Percentiles rank a stretch among this genome's conserved stretches.
Conservation (phyloP, 2,113 vertebrate species). For the Rhegmatorhina hoffmannsi region DNA sequence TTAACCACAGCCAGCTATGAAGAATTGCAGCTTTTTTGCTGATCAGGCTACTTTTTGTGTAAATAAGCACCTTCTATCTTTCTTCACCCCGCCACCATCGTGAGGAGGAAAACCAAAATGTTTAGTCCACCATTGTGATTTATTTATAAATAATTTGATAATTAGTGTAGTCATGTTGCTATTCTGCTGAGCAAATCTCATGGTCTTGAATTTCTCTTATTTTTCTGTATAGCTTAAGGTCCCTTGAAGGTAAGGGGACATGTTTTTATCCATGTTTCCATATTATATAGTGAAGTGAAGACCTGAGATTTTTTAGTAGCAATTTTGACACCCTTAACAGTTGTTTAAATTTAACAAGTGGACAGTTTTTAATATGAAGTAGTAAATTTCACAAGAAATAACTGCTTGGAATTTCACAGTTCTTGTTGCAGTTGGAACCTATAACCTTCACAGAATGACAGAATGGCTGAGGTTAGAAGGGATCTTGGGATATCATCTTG, state of each 20-base stretch:
- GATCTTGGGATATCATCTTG: neutral
- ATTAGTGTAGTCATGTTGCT: neutral
- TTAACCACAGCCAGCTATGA: neutral
- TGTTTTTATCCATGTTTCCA: neutral
- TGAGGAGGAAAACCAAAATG: neutral
- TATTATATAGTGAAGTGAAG: neutral
- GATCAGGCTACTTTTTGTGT: neutral
- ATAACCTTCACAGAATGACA: neutral
- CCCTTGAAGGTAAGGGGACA: neutral
- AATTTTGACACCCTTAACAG: neutral
- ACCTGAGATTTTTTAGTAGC: neutral
- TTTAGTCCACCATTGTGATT: neutral
- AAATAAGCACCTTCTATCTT: neutral
- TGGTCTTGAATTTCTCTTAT: neutral
- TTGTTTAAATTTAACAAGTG: neutral
- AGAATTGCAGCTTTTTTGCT: neutral
- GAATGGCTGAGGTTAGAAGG: neutral
- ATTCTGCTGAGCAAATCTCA: neutral
- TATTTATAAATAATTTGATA: neutral
- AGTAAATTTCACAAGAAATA: neutral
- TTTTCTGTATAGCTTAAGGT: neutral
- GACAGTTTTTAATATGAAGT: neutral
- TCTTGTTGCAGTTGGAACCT: neutral
- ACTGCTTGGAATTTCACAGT: neutral
- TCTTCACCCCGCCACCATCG: neutral